Conservation (phyloP, 2,797 vertebrate species). For the Myotis myotis region DNA sequence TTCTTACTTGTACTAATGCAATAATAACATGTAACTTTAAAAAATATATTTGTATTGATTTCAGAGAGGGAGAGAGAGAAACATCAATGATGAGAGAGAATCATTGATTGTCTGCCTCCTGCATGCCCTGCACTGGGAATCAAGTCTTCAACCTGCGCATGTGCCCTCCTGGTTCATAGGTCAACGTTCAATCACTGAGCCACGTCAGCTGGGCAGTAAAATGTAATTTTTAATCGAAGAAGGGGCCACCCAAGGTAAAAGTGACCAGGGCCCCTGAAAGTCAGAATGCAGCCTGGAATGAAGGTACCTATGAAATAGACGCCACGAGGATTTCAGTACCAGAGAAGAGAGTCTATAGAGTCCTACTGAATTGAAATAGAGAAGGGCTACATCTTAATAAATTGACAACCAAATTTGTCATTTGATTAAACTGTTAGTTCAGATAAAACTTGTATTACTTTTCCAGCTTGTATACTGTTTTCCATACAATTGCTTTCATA, state of each 20-base stretch:
- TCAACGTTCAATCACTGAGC: too few relatives aligned
- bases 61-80: too few relatives aligned
- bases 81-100: too few relatives aligned
- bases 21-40: neutral
- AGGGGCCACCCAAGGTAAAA: neutral
- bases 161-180: too few relatives aligned
- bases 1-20: neutral
- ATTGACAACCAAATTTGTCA: conserved; percentile 69
- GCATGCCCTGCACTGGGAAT: too few relatives aligned
- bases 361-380: conserved; percentile 74
- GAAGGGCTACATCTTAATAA: conserved; percentile 77
- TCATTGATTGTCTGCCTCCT: too few relatives aligned
- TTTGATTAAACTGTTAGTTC: conserved; percentile 72
- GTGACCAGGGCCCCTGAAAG: too few relatives aligned
- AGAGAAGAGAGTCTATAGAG: conserved; percentile 17
- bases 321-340: conserved; percentile 39
- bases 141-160: too few relatives aligned
- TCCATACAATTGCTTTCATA: conserved; percentile 80
- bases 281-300: neutral
- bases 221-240: neutral
- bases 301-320: neutral
- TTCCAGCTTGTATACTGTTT: conserved; percentile 79
- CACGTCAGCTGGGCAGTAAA: neutral
- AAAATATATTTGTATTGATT: too few relatives aligned
- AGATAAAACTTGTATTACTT: conserved; percentile 68